Conservation (phyloP, 1,140 invertebrate species). For the Brachionus rubens region DNA sequence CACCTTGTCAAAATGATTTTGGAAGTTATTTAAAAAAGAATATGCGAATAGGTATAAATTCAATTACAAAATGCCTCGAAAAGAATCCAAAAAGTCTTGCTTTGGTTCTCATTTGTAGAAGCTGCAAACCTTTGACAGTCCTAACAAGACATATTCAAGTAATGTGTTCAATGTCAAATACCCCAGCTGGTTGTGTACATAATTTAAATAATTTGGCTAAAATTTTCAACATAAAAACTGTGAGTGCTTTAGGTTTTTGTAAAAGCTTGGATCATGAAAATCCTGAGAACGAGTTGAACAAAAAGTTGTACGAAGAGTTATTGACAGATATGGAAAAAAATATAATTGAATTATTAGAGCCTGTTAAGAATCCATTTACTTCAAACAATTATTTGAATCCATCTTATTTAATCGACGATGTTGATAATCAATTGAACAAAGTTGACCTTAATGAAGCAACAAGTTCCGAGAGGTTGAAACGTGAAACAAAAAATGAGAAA, state of each 20-base stretch:
- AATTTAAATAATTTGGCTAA: slow-evolving; percentile 7
- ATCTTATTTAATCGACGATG: not conserved
- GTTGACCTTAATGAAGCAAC: not conserved
- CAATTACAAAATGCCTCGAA: slow-evolving; percentile 16
- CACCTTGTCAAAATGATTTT: not conserved
- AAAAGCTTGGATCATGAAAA: not conserved
- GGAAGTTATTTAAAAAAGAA: not conserved
- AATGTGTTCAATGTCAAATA: slow-evolving; percentile 6
- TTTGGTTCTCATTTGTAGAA: slow-evolving; percentile 1
- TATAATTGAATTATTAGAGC: not conserved
- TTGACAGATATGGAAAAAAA: not conserved
- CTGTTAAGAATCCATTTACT: slow-evolving; percentile 27
- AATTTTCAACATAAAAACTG: slow-evolving; percentile 45
- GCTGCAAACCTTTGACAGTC: slow-evolving; percentile 13
- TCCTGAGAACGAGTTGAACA: not conserved
- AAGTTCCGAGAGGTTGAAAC: no score
- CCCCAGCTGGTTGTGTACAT: slow-evolving; percentile 5
- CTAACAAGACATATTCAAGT: slow-evolving; percentile 27
- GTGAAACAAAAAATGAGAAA: not conserved
- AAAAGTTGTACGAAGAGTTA: not conserved
- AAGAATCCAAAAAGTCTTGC: slow-evolving; percentile 1
- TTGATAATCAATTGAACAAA: not conserved
- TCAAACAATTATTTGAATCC: not conserved
- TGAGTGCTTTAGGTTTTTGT: not conserved
- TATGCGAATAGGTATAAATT: slow-evolving; percentile 31